Conservation (phyloP, 2,888 invertebrate species). For the Harmothoe impar region DNA sequence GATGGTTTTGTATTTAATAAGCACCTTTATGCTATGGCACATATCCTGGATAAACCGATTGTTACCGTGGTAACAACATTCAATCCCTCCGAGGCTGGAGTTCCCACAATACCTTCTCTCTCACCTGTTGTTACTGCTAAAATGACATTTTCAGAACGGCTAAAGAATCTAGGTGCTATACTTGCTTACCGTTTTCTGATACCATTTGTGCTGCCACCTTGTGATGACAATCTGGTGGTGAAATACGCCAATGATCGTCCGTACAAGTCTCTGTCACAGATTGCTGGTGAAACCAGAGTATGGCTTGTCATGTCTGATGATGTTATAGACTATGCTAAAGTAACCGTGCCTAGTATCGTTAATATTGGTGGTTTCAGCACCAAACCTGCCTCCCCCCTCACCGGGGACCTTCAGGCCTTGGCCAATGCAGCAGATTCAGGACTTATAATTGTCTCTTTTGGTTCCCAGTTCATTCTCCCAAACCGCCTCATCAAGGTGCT, state of each 20-base stretch:
- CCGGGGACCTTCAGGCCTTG: not conserved
- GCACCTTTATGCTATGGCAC: no score
- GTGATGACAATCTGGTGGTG: not conserved
- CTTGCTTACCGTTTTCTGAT: not conserved
- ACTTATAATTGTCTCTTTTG: slow-evolving; percentile 5
- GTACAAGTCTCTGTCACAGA: not conserved
- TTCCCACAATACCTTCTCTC: no score
- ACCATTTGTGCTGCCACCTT: not conserved
- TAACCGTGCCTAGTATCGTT: not conserved
- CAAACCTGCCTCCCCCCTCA: not conserved
- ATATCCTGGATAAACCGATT: no score
- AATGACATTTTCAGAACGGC: slow-evolving; percentile 35
- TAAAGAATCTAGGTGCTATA: not conserved
- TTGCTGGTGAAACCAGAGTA: not conserved
- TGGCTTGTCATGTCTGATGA: not conserved
- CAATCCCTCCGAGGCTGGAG: no score
- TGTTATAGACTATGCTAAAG: slow-evolving; percentile 17
- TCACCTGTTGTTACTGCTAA: not conserved
- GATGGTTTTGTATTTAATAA: no score
- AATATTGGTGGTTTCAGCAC: not conserved
- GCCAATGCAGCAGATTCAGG: not conserved
- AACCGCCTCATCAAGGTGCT: not conserved
- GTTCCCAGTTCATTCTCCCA: not conserved
- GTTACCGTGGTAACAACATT: no score
- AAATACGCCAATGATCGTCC: not conserved